These are phyloP conservation scores for Phymastichus coffea DNA, from an alignment of 1,140 invertebrate species.

Conservation along the genomic window DNA sequence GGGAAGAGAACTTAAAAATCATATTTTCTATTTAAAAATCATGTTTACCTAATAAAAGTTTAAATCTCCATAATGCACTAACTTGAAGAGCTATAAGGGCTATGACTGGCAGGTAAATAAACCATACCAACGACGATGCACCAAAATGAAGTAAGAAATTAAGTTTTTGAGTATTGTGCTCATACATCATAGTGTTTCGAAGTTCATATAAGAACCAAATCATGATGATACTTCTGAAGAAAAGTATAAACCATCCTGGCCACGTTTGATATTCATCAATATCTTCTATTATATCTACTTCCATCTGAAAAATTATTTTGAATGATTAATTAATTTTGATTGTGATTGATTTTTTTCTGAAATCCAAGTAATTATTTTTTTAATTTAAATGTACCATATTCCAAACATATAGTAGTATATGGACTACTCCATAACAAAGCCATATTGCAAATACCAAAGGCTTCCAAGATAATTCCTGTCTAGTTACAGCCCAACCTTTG, in stretches of 20 bases:
- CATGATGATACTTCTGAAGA: conserved; percentile 87
- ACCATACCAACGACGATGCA: conserved; percentile 96
- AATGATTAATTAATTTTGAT: conserved; percentile 12
- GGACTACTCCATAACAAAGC: conserved; percentile 87
- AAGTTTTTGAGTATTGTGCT: conserved; percentile 86
- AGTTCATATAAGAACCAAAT: conserved; percentile 92
- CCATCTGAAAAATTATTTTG: conserved; percentile 67
- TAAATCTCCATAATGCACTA: conserved; percentile 92
- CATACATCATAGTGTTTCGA: conserved; percentile 88
- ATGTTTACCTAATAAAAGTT: conserved; percentile 81
- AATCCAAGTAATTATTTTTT: background rate
- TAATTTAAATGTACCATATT: conserved; percentile 75
- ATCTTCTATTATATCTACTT: conserved; percentile 93
- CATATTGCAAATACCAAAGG: conserved; percentile 86
- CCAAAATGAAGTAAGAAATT: conserved; percentile 95
- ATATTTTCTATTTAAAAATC: background rate
- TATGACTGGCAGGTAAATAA: conserved; percentile 93
- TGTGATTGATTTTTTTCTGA: background rate
- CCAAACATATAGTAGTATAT: conserved; percentile 92
- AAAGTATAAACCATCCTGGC: conserved; percentile 91
- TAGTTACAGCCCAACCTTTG: conserved; percentile 95
- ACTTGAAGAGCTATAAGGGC: conserved; percentile 91
- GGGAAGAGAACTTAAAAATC: conserved; percentile 21
- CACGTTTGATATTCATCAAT: conserved; percentile 96
- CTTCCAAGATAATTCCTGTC: conserved; percentile 83